Evolutionary conservation across 2,888 invertebrate species (phyloP).

Genomic region (Chalcosyrphus nemorum): DNA sequence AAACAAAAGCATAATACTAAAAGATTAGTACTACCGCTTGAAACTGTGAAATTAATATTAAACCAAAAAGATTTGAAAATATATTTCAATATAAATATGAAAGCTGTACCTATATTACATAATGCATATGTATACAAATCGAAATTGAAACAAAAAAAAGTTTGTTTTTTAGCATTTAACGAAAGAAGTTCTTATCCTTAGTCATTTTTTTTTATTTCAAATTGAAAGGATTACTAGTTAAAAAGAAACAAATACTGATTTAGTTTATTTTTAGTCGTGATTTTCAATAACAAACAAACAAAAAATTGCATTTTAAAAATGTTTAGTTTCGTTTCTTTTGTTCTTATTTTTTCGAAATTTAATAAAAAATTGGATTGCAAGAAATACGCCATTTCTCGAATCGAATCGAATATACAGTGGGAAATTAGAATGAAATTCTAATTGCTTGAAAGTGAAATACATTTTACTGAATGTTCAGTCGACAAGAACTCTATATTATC

Average conservation of each 20-base stretch:
- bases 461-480: slow-evolving; percentile 35
- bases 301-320: slow-evolving; percentile 20
- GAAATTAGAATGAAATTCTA: slow-evolving; percentile 60
- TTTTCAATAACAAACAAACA: background rate
- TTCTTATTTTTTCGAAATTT: background rate
- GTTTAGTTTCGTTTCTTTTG: slow-evolving; percentile 13
- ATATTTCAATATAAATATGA: slow-evolving; percentile 7
- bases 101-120: slow-evolving; percentile 21
- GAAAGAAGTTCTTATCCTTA: slow-evolving; percentile 20
- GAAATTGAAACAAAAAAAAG: slow-evolving; percentile 16
- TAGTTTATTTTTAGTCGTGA: background rate
- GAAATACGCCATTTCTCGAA: no score
- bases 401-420: slow-evolving; percentile 53
- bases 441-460: slow-evolving; percentile 39
- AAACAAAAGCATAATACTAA: no score
- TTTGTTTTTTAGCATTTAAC: slow-evolving; percentile 8
- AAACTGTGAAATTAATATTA: slow-evolving; percentile 59
- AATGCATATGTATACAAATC: slow-evolving; percentile 58
- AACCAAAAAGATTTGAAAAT: slow-evolving; percentile 40
- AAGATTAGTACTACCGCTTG: slow-evolving; percentile 30
- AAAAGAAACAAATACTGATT: background rate
- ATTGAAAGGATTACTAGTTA: background rate
- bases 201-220: slow-evolving; percentile 2
- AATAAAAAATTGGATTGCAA: slow-evolving; percentile 19
- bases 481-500: slow-evolving; percentile 22